Percentiles rank a stretch among this genome's conserved stretches.
Evolutionary conservation across 2,888 invertebrate species (phyloP).

Genomic region (Cotesia congregata): DNA sequence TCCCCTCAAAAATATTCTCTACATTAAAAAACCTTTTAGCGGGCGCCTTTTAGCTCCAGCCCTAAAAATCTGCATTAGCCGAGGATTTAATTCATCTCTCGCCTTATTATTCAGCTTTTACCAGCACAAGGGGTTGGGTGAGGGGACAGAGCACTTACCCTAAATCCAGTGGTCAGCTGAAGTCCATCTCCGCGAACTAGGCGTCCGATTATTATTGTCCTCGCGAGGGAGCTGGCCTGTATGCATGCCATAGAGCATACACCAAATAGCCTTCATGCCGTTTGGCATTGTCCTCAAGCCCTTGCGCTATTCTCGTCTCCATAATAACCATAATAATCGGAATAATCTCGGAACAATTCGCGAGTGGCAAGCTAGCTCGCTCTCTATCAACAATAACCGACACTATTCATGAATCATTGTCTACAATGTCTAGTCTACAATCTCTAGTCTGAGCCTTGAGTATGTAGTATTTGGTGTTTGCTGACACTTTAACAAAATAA

Average conservation of each 20-base stretch:
- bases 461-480: neutral
- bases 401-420: constrained; percentile 1
- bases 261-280: constrained; percentile 29
- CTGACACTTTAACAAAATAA: neutral
- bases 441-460: neutral
- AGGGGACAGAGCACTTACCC: constrained; percentile 26
- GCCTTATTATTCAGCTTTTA: constrained; percentile 51
- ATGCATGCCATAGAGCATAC: constrained; percentile 9
- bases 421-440: neutral
- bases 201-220: constrained; percentile 33
- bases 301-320: neutral
- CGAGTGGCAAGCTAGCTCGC: neutral
- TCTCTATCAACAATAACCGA: neutral
- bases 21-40: neutral
- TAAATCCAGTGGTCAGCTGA: constrained; percentile 35
- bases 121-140: constrained; percentile 14
- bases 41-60: neutral
- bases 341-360: neutral
- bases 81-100: constrained; percentile 41
- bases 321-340: neutral
- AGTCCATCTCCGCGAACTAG: constrained; percentile 17
- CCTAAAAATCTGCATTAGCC: neutral
- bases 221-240: neutral
- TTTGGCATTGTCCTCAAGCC: neutral
- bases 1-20: too few species aligned